Base-by-base conservation (phyloP, 1,140 invertebrate genomes). In the Battus philenor region DNA sequence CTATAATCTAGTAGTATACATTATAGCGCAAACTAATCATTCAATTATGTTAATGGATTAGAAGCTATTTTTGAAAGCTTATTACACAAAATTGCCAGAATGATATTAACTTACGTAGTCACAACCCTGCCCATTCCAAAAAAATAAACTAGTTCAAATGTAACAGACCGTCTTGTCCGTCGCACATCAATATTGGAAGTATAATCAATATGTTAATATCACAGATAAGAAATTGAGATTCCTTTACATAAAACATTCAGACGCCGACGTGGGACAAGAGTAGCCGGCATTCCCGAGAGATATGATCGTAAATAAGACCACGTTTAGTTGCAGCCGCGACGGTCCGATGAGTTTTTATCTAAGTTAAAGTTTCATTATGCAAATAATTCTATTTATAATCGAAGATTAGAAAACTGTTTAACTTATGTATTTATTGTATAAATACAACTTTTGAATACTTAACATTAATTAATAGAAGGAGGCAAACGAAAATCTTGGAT, bases 121-220 rank as follows among this genome's bases (percentile, higher is more conserved):
- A 46, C 54, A 60, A 57, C 51, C 39, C 27, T 26, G 29, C 34
- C 47, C 34, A 50, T 60, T 12, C 17, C 2, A 68, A 53, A 49
- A 52, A 45, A 53, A 47, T 48, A 52, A 39, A 47, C 47, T 56
- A 43, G 29, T 27, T 31, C 39, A 30, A 31, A 46, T 29, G 41
- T 20, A 30, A 30, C 10, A 30, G 10, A 13, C 45, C 27, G 53
- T 26, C 49, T 53, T 55, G 63, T 71, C 58, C 67, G 57, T 69
- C 61, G 58, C 62, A 68, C 65, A 79, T 73, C 68, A 76, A 77
- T 79, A 75, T 59, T 61, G 57, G 58, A 65, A 73, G 63, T 63
- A 69, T 68, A 77, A 83, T 80, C 76, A 75, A 80, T 80, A 79
- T 79, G 69, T 79, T 80, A 80, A 80, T 79, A 77, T 80, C 76